Conservation (phyloP, 2,888 invertebrate genomes). For the Andrena bucephala region DNA sequence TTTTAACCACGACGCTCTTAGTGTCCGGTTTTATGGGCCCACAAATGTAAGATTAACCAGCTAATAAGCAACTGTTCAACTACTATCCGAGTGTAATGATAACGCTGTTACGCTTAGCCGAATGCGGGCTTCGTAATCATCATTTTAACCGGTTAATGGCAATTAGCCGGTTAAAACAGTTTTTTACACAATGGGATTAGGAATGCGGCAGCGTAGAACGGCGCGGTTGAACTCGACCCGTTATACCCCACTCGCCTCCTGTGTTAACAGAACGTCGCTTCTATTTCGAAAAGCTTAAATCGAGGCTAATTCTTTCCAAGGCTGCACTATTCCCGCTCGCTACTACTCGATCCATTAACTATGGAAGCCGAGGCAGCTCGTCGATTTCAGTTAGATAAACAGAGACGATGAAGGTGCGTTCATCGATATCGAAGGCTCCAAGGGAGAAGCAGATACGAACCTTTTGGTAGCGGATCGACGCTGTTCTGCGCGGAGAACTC, state of each 20-base stretch:
- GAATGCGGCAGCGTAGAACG: not conserved
- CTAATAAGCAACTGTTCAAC: too few relatives aligned
- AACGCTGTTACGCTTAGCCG: not conserved
- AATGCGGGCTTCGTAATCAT: not conserved
- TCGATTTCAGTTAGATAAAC: slow-evolving; percentile 6
- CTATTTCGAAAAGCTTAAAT: not conserved
- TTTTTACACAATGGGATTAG: slow-evolving; percentile 1
- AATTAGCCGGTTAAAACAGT: not conserved
- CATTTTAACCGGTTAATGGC: slow-evolving; percentile 14
- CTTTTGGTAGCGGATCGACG: slow-evolving; percentile 81
- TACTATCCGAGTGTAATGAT: not conserved
- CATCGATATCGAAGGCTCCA: not conserved
- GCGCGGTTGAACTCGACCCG: not conserved
- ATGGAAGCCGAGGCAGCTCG: not conserved
- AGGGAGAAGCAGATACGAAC: slow-evolving; percentile 63
- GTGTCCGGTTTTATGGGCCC: not conserved
- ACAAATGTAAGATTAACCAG: not conserved
- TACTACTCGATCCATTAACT: not conserved
- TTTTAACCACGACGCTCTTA: not conserved
- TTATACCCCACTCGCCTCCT: not conserved
- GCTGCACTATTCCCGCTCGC: not conserved
- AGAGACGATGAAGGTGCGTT: not conserved
- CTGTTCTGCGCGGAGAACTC: slow-evolving; percentile 76
- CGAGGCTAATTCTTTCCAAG: not conserved
- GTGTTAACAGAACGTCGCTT: not conserved